Conservation (phyloP, 37 sponge, comb jelly and placozoan species). For the Ianthella basta region DNA sequence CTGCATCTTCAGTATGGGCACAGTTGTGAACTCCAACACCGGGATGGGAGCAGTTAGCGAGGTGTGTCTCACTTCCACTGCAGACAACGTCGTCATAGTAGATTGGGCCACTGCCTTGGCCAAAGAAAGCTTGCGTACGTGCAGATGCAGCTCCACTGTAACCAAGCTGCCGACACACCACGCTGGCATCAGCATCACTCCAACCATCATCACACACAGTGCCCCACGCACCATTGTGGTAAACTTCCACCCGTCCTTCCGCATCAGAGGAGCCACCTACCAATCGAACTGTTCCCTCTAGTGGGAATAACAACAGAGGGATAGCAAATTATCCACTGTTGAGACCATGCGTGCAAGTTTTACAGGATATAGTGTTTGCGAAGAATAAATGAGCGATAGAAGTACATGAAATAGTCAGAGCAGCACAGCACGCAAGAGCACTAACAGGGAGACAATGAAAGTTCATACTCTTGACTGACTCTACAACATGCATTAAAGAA, state of each 20-base stretch:
- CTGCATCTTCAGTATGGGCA: conserved; percentile 1
- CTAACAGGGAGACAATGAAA: no score
- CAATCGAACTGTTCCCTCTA: no score
- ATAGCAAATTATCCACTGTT: no score
- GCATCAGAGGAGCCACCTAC: not conserved
- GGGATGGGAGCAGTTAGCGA: not conserved
- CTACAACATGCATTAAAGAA: no score
- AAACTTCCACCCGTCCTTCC: conserved; percentile 31
- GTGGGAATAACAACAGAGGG: no score
- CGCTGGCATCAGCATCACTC: not conserved
- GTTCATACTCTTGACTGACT: no score
- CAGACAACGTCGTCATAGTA: not conserved
- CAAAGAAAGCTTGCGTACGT: not conserved
- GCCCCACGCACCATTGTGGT: conserved; percentile 28
- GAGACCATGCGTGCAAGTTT: no score
- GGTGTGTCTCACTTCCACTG: not conserved
- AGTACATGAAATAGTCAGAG: no score
- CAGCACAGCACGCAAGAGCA: no score
- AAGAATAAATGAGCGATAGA: no score
- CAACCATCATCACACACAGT: conserved; percentile 14
- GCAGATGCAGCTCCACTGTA: not conserved
- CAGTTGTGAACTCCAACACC: conserved; percentile 1
- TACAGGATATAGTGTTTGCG: no score
- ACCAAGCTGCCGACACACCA: conserved; percentile 3
- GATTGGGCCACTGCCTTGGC: not conserved